Evolutionary conservation across 2,113 vertebrate species (phyloP), one percentile per base, ranked within the genome.

Genomic region (Erythrocercus mccallii): DNA sequence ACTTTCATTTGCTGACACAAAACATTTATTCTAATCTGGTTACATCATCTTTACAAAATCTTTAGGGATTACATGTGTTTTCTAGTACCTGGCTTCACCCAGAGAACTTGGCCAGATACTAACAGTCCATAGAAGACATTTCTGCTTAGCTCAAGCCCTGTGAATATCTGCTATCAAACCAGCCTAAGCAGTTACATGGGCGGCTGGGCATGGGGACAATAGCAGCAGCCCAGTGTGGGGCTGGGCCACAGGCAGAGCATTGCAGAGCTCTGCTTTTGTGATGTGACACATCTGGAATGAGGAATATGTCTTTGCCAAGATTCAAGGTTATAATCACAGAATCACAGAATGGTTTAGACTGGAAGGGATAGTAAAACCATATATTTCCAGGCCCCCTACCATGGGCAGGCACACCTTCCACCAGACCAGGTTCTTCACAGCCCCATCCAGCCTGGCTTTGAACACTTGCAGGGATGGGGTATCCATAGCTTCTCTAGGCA

Each of bases 21-120:
- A 33, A 28, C 25, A 40, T 76, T 85, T 79, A 38, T 76, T 90
- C 56, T 87, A 30, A 78, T 89, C 65, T 72, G 48, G 56, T 71
- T 89, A 56, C 1, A 2, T 60, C 61, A 68, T 47, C 4, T 3
- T 76, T 85, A n/a, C 22, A 40, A 56, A 90, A 15, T 45, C 37
- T 68, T 81, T 24, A 71, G 48, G 40, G 65, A 72, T 79, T 90
- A 56, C 16, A 37, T 24, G 15, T 72, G 44, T 37, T 91, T 89
- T 80, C 62, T 80, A 85, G 45, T n/a, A 50, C 23, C 90, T 31
- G 22, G 25, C 62, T 88, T 88, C 40, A 61, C 35, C 33, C n/a
- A 45, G n/a, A 20, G 62, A 88, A 76, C 22, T 27, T 77, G 31
- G n/a, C 28, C 12, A 61, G 71, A 45, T 45, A 38, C 21, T 42